Conservation (phyloP, 2,888 invertebrate species). For the Plebejus argus region DNA sequence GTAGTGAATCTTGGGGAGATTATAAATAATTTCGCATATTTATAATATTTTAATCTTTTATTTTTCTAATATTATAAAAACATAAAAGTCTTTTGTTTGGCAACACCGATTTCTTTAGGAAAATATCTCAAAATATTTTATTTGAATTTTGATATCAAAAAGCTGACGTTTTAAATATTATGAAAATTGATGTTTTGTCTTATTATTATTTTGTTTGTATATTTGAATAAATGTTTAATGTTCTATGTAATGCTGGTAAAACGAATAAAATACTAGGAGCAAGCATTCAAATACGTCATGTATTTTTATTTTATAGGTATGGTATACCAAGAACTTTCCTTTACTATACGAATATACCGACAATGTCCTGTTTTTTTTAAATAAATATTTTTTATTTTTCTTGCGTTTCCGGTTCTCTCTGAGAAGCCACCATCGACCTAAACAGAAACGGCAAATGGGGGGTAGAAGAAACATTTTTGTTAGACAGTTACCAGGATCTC, state of each 20-base stretch:
- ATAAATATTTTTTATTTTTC: too few species aligned
- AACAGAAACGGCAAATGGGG: too few species aligned
- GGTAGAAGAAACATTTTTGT: too few species aligned
- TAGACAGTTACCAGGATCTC: too few species aligned
- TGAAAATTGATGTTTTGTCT: conserved; percentile 19
- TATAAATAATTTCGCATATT: neutral
- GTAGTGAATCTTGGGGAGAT: conserved; percentile 2
- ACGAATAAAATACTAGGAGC: conserved; percentile 39
- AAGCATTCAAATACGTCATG: neutral
- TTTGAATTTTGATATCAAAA: too few species aligned
- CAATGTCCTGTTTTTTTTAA: too few species aligned
- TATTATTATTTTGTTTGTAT: conserved; percentile 43
- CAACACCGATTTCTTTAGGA: conserved; percentile 25
- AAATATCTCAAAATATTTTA: conserved; percentile 10
- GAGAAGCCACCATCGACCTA: too few species aligned
- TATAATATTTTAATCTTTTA: neutral
- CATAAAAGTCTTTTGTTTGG: neutral
- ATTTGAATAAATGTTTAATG: conserved; percentile 44
- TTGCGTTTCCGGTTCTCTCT: too few species aligned
- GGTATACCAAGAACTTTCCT: neutral
- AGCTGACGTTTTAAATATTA: neutral
- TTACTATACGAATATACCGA: too few species aligned
- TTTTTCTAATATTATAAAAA: neutral
- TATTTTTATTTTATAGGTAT: neutral
- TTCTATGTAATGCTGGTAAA: conserved; percentile 43